These are phyloP conservation scores for Danaus melanippus DNA, from an alignment of 1,140 invertebrate genomes.

Conservation along the genomic window DNA sequence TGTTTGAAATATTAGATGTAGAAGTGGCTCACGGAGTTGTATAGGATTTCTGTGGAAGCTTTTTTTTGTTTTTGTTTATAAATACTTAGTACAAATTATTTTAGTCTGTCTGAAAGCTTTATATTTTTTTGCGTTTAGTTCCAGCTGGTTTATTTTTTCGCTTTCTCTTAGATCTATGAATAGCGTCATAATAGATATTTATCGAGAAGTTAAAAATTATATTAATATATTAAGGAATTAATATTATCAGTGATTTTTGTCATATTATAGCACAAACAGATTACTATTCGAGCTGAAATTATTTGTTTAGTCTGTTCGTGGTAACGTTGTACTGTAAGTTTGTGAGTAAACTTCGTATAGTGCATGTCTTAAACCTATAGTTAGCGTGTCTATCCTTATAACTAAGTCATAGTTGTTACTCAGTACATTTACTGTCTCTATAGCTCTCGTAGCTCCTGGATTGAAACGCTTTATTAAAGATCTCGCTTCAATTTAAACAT, in stretches of 20 bases:
- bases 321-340: constrained; percentile 19
- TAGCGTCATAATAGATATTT: no score
- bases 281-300: constrained; percentile 18
- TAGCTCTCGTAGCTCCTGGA: constrained; percentile 36
- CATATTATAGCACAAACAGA: constrained; percentile 43
- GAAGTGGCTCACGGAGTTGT: no score
- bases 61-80: no score
- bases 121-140: constrained; percentile 26
- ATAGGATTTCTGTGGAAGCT: no score
- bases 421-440: constrained; percentile 24
- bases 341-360: constrained; percentile 28
- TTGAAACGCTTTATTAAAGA: constrained; percentile 55
- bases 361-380: constrained; percentile 33
- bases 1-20: no score
- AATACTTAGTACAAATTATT: constrained; percentile 48
- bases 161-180: neutral
- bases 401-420: constrained; percentile 60
- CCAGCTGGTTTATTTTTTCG: constrained; percentile 27
- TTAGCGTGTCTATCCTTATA: constrained; percentile 47
- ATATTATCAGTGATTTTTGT: constrained; percentile 24
- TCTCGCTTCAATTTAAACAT: constrained; percentile 52
- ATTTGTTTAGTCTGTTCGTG: constrained; percentile 23
- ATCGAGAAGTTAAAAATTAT: constrained; percentile 9
- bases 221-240: constrained; percentile 20
- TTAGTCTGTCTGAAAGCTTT: constrained; percentile 47